These are phyloP conservation scores for Anguilla obscura DNA, from an alignment of 2,797 vertebrate species.

Conservation along the genomic window DNA sequence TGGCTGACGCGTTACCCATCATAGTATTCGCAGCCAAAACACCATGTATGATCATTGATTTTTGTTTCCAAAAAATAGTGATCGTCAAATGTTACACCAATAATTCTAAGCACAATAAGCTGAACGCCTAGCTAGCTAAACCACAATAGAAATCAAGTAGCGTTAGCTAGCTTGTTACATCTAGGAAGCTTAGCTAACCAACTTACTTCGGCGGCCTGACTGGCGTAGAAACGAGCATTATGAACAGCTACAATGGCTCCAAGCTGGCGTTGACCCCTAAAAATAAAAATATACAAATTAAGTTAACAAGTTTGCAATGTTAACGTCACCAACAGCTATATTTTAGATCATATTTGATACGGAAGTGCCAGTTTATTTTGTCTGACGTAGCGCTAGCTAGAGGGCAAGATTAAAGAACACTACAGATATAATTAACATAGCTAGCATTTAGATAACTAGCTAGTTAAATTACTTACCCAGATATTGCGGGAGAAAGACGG, in stretches of 20 bases:
- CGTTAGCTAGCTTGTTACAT: background rate
- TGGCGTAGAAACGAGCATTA: constrained; percentile 44
- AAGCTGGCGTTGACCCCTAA: constrained; percentile 39
- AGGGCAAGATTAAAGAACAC: background rate
- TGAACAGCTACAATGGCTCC: constrained; percentile 31
- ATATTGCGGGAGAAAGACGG: constrained; percentile 34
- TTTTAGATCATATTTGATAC: too few relatives aligned
- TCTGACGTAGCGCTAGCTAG: too few relatives aligned
- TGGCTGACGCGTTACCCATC: background rate
- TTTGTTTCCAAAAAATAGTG: background rate
- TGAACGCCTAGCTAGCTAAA: background rate
- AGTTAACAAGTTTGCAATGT: background rate
- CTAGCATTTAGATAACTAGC: background rate
- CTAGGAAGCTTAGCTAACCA: background rate
- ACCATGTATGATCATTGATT: background rate
- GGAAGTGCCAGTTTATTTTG: too few relatives aligned
- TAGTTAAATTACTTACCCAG: constrained; percentile 40
- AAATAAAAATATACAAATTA: background rate
- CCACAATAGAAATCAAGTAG: background rate
- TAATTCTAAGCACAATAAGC: background rate
- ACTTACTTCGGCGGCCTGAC: constrained; percentile 51
- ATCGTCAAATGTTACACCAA: background rate
- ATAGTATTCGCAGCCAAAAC: background rate
- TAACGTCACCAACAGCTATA: too few relatives aligned
- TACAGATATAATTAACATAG: background rate